A percentile compares a stretch with the other conserved stretches of the same genome.
Evolutionary conservation across 1,140 invertebrate genomes (phyloP).

Genomic region (Ostrea edulis): DNA sequence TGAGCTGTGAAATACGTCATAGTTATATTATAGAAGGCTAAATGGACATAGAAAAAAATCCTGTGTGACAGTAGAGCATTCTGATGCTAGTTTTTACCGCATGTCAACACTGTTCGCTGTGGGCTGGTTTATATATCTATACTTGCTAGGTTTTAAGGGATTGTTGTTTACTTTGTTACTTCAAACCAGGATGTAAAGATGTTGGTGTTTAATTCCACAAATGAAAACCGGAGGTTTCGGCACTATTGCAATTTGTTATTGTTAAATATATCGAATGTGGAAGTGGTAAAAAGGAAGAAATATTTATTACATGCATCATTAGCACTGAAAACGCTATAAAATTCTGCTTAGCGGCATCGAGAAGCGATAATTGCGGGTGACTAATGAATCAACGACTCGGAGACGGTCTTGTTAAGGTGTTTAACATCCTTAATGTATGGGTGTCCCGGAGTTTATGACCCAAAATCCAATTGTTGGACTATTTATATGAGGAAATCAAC

Average conservation of each 20-base stretch:
- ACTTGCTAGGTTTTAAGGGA: too few relatives aligned
- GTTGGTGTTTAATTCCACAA: not conserved
- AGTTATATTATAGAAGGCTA: too few relatives aligned
- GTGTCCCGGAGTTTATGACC: not conserved
- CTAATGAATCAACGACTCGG: not conserved
- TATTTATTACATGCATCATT: not conserved
- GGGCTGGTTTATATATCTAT: too few relatives aligned
- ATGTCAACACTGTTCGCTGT: too few relatives aligned
- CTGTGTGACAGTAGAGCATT: too few relatives aligned
- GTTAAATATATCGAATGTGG: not conserved
- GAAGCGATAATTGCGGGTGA: not conserved
- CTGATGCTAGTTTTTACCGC: too few relatives aligned
- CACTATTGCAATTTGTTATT: not conserved
- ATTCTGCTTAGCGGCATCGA: not conserved
- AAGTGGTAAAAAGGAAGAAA: not conserved
- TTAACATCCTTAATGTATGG: not conserved
- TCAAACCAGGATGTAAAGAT: not conserved
- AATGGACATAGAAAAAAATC: too few relatives aligned
- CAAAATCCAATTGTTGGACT: constrained; percentile 31
- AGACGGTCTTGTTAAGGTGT: not conserved
- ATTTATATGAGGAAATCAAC: constrained; percentile 16
- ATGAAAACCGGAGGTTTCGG: not conserved
- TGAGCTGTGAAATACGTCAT: too few relatives aligned
- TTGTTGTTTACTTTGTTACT: too few relatives aligned
- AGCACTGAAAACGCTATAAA: not conserved